These are phyloP conservation scores for Antechinus flavipes DNA, from an alignment of 2,113 vertebrate species.

Conservation along the genomic window DNA sequence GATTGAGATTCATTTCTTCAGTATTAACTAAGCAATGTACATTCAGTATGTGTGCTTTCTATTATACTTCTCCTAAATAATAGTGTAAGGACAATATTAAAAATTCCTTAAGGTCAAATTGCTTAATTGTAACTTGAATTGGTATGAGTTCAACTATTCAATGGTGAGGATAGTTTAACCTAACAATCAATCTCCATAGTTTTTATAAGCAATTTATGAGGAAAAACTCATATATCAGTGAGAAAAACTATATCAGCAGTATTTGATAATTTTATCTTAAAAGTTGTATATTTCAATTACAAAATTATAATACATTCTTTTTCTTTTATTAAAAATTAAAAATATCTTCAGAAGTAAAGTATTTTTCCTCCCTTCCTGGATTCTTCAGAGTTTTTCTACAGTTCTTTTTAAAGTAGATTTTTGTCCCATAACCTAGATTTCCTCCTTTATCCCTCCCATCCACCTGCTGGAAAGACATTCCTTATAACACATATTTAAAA, in stretches of 20 bases:
- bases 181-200: too few relatives aligned
- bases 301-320: background rate
- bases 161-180: background rate
- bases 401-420: background rate
- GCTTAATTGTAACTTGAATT: background rate
- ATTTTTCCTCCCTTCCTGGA: background rate
- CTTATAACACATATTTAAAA: background rate
- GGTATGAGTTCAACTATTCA: background rate
- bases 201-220: background rate
- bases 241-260: background rate
- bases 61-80: background rate
- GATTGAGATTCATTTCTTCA: background rate
- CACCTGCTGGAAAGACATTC: background rate
- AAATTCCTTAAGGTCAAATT: background rate
- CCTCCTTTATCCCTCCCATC: background rate
- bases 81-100: background rate
- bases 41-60: background rate
- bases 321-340: background rate
- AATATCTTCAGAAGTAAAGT: background rate
- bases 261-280: background rate
- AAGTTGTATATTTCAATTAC: background rate
- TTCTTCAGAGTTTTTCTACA: background rate
- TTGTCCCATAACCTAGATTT: background rate
- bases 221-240: background rate
- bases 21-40: background rate